Percentiles rank a stretch among this genome's conserved stretches.
Evolutionary conservation across 2,888 invertebrate species (phyloP).

Genomic region (Amblyteles armatorius): DNA sequence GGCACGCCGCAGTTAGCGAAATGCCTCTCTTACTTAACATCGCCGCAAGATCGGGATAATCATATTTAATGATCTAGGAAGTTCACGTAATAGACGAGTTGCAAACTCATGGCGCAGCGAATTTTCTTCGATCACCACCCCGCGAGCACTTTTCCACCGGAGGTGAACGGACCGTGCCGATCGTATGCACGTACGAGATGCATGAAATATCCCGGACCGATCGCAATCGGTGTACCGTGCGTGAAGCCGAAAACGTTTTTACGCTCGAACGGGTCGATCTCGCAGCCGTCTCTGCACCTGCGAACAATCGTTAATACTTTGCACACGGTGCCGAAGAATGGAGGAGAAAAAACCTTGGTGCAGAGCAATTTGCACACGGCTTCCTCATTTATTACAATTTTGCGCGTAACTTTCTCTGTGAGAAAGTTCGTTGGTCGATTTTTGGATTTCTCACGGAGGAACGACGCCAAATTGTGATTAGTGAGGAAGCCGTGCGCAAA

Average conservation of each 20-base stretch:
- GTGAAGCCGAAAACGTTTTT: conserved; percentile 22
- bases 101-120: conserved; percentile 59
- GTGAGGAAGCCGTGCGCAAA: no score
- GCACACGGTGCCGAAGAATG: no score
- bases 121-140: conserved; percentile 70
- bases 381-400: no score
- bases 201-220: conserved; percentile 24
- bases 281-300: not conserved
- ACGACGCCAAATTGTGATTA: no score
- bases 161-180: conserved; percentile 32
- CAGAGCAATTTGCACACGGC: no score
- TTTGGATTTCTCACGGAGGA: no score
- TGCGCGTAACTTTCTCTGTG: no score
- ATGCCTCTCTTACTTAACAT: conserved; percentile 71
- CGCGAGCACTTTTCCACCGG: not conserved
- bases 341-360: no score
- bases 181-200: conserved; percentile 49
- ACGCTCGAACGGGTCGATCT: conserved; percentile 24
- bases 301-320: no score
- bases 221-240: conserved; percentile 12
- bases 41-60: conserved; percentile 70
- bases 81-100: conserved; percentile 66
- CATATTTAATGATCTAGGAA: conserved; percentile 77
- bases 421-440: no score
- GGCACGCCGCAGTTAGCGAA: conserved; percentile 28